These are phyloP conservation scores for Pardalotus punctatus DNA, from an alignment of 2,113 vertebrate genomes.

Conservation along the genomic window DNA sequence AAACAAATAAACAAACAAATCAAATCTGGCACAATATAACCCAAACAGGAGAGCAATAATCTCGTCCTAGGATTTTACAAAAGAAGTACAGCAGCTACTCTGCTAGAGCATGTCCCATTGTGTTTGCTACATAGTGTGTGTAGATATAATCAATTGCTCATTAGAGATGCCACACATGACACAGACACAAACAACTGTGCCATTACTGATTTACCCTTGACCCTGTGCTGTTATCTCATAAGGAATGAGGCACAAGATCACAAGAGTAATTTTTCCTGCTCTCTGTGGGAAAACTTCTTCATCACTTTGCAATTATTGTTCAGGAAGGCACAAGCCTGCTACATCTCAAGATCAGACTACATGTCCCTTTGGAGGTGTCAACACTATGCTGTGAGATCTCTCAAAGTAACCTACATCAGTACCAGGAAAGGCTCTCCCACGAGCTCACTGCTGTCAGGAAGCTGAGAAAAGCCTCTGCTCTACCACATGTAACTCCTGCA, in stretches of 20 bases:
- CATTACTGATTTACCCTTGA: not conserved
- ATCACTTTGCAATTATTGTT: not conserved
- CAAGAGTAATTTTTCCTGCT: not conserved
- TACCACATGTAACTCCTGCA: not conserved
- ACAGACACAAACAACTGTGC: not conserved
- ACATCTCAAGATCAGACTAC: not conserved
- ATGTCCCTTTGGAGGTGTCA: rapidly evolving
- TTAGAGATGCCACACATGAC: not conserved
- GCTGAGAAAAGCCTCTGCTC: not conserved
- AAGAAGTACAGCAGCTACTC: not conserved
- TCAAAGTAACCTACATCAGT: not conserved
- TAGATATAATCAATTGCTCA: not conserved
- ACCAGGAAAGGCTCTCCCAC: not conserved
- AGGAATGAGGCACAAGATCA: not conserved
- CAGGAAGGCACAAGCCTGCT: not conserved
- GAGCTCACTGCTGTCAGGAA: not conserved
- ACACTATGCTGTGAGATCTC: not conserved
- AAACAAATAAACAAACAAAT: not conserved
- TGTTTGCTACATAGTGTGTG: not conserved
- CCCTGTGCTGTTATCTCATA: not conserved
- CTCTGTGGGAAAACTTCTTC: not conserved
- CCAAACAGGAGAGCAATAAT: not conserved
- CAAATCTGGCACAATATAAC: not conserved
- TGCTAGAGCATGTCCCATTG: not conserved
- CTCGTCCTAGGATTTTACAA: not conserved